These are phyloP conservation scores for Dasypolia templi DNA, from an alignment of 2,888 invertebrate genomes.

Conservation along the genomic window DNA sequence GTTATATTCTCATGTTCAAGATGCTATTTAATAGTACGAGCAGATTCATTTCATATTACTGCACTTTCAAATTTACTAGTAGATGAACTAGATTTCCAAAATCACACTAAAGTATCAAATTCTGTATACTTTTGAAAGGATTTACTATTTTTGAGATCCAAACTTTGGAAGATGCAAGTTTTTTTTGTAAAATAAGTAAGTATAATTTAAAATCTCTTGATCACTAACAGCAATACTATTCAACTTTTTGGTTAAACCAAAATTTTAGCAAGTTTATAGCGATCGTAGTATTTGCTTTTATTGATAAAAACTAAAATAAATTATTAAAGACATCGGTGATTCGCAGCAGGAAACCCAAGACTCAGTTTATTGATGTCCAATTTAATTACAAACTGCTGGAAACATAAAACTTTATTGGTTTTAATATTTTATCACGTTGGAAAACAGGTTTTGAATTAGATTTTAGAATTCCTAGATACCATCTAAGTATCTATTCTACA, in stretches of 20 bases:
- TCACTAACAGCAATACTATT: not conserved
- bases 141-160: not conserved
- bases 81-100: not conserved
- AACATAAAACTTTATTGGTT: conserved; percentile 54
- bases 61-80: not conserved
- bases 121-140: not conserved
- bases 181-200: too few species aligned
- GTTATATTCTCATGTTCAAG: conserved; percentile 61
- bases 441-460: conserved; percentile 58
- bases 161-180: not conserved
- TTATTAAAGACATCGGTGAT: conserved; percentile 32
- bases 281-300: conserved; percentile 29
- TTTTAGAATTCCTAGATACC: conserved; percentile 35
- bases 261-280: not conserved
- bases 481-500: conserved; percentile 4
- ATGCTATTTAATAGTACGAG: conserved; percentile 8
- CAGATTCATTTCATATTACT: not conserved
- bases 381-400: conserved; percentile 52
- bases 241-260: not conserved
- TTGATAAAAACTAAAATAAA: conserved; percentile 41
- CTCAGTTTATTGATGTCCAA: conserved; percentile 48
- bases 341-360: conserved; percentile 57
- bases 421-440: conserved; percentile 44
- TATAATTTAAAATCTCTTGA: not conserved
- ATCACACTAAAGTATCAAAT: not conserved